Evolutionary conservation across 2,113 vertebrate species (phyloP).

Genomic region (Setophaga kirtlandii): DNA sequence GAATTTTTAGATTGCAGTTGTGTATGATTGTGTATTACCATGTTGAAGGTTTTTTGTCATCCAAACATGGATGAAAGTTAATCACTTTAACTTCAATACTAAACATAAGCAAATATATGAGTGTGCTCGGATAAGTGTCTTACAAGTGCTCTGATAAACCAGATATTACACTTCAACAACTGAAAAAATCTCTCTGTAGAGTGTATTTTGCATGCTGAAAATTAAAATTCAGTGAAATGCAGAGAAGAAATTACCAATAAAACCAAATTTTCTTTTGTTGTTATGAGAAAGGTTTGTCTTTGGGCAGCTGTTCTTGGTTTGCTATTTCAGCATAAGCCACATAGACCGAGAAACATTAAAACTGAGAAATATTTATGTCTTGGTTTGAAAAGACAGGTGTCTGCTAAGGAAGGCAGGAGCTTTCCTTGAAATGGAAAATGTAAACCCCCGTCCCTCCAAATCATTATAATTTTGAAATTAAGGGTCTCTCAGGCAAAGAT

Average conservation of each 20-base stretch:
- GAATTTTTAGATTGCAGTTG: not conserved
- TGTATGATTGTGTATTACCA: not conserved
- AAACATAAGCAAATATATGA: not conserved
- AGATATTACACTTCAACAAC: not conserved
- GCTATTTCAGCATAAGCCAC: not conserved
- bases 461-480: not conserved
- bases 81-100: not conserved
- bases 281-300: not conserved
- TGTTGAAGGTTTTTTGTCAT: not conserved
- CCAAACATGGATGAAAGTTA: not conserved
- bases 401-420: not conserved
- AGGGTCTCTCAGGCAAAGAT: not conserved
- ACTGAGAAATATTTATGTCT: not conserved
- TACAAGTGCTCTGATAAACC: not conserved
- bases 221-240: not conserved
- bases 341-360: accelerated
- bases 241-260: not conserved
- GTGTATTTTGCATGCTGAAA: not conserved
- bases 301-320: not conserved
- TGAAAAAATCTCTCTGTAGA: not conserved
- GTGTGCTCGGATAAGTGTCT: not conserved
- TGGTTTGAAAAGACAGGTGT: not conserved
- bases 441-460: not conserved
- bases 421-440: not conserved
- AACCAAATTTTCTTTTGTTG: not conserved